Conservation (phyloP, 2,113 vertebrate genomes). For the Oncorhynchus clarkii region DNA sequence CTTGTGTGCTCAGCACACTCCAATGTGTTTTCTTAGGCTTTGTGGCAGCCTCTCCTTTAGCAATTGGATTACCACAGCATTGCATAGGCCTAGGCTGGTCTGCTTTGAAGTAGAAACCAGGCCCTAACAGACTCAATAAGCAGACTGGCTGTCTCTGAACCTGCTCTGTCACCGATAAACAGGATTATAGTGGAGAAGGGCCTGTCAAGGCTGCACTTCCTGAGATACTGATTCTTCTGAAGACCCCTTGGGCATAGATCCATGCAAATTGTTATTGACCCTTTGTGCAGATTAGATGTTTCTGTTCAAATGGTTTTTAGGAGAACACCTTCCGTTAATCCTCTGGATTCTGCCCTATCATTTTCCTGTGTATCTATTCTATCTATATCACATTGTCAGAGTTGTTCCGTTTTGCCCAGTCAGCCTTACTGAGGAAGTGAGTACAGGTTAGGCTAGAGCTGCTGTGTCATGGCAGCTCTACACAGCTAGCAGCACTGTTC, state of each 20-base stretch:
- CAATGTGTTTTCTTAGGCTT: not conserved
- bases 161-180: not conserved
- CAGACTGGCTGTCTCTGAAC: not conserved
- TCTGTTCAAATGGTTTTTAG: not conserved
- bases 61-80: slow-evolving; percentile 11
- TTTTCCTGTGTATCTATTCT: not conserved
- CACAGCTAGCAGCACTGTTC: not conserved
- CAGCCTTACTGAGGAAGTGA: not conserved
- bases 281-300: not conserved
- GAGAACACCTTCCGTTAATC: not conserved
- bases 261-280: not conserved
- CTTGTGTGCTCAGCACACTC: no score
- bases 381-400: not conserved
- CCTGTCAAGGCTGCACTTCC: not conserved
- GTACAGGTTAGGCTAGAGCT: not conserved
- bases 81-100: not conserved
- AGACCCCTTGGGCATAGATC: no score
- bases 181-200: not conserved
- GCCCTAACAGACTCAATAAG: not conserved
- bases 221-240: not conserved
- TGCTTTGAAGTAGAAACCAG: not conserved
- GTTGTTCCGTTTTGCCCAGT: not conserved
- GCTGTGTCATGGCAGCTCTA: not conserved
- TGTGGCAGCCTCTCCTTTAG: slow-evolving; percentile 15
- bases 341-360: not conserved